Conservation (phyloP, 1,140 invertebrate genomes). For the Calliphora vicina region DNA sequence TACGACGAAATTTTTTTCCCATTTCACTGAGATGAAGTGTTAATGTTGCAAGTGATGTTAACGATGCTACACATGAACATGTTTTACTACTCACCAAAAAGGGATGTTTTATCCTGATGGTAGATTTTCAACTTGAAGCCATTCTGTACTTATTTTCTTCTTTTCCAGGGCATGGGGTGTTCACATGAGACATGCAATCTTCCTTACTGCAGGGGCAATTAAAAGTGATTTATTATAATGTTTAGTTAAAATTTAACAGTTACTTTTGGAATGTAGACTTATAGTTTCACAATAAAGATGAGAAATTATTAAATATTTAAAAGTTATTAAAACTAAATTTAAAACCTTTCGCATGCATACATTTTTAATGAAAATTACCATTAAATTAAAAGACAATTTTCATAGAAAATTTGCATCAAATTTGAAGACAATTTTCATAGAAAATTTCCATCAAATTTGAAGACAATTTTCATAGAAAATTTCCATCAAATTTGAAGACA, state of each 20-base stretch:
- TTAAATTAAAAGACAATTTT: too few relatives aligned
- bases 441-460: too few relatives aligned
- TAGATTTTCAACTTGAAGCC: not conserved
- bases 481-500: too few relatives aligned
- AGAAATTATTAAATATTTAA: too few relatives aligned
- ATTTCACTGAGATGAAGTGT: not conserved
- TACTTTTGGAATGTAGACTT: too few relatives aligned
- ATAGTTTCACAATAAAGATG: too few relatives aligned
- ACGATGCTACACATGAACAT: not conserved
- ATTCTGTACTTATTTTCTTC: not conserved
- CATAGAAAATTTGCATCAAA: too few relatives aligned
- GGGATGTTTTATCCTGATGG: not conserved
- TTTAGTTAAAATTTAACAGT: not conserved
- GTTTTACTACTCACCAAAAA: not conserved
- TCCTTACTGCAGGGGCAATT: not conserved
- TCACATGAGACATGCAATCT: not conserved
- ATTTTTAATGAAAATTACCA: too few relatives aligned
- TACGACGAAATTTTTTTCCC: not conserved
- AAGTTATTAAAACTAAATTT: too few relatives aligned
- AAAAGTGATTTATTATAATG: not conserved
- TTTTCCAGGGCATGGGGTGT: not conserved
- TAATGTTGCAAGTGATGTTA: slow-evolving; percentile 10
- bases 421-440: too few relatives aligned
- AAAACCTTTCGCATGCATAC: too few relatives aligned
- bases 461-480: too few relatives aligned